Conservation (phyloP, 2,113 vertebrate species). For the Trematomus loennbergii region DNA sequence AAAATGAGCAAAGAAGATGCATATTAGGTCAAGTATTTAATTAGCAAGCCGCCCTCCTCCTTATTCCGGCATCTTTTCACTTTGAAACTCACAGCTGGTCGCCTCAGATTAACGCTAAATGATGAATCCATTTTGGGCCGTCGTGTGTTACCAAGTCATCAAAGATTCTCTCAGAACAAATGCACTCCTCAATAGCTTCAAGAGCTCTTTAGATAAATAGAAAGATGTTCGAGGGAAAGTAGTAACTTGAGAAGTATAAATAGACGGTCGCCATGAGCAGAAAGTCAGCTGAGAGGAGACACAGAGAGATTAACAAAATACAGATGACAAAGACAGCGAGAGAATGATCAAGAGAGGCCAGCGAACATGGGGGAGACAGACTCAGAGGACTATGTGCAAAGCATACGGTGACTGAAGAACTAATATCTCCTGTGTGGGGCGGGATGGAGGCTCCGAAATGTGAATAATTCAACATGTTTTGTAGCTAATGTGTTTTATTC, state of each 20-base stretch:
- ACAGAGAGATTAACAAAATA: slow-evolving; percentile 72
- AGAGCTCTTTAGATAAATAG: slow-evolving; percentile 76
- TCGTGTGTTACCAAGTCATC: slow-evolving; percentile 63
- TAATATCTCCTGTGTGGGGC: slow-evolving; percentile 75
- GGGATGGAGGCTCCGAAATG: slow-evolving; percentile 71
- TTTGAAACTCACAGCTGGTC: slow-evolving; percentile 74
- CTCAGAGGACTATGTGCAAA: slow-evolving; percentile 69
- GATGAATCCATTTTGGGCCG: slow-evolving; percentile 71
- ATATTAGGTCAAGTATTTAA: slow-evolving; percentile 78
- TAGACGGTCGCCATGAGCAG: slow-evolving; percentile 72
- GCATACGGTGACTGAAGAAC: slow-evolving; percentile 68
- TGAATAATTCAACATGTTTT: slow-evolving; percentile 88
- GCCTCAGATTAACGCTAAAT: slow-evolving; percentile 68
- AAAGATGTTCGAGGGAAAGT: slow-evolving; percentile 71
- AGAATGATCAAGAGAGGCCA: slow-evolving; percentile 59
- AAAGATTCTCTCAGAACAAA: slow-evolving; percentile 78
- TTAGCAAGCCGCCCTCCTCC: slow-evolving; percentile 63
- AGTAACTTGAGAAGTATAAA: slow-evolving; percentile 78
- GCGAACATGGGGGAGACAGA: slow-evolving; percentile 45
- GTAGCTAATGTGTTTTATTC: slow-evolving; percentile 88
- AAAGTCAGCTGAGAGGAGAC: slow-evolving; percentile 72
- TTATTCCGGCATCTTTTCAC: slow-evolving; percentile 50
- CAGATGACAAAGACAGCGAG: slow-evolving; percentile 63
- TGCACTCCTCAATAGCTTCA: slow-evolving; percentile 63
- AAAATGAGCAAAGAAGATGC: slow-evolving; percentile 55